Conservation (phyloP, 1,140 invertebrate species). For the Amphibalanus amphitrite region DNA sequence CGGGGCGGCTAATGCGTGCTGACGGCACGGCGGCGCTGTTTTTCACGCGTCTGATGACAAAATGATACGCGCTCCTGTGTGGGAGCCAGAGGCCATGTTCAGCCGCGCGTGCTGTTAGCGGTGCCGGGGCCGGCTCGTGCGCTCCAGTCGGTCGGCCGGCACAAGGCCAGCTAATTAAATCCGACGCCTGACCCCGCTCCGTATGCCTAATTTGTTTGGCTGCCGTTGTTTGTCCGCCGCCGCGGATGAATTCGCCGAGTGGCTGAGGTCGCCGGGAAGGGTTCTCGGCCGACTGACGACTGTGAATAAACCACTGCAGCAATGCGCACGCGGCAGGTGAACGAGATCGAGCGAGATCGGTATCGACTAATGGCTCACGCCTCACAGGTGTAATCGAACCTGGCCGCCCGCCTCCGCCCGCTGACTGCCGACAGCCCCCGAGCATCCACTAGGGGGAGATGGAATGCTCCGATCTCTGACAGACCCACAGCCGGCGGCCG, state of each 20-base stretch:
- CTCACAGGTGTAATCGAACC: no score
- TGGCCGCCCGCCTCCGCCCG: no score
- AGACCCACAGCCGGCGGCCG: not conserved
- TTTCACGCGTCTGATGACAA: not conserved
- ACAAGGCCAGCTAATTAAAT: not conserved
- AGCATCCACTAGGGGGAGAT: not conserved
- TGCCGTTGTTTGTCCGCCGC: not conserved
- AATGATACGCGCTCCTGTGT: not conserved
- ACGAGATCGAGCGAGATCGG: no score
- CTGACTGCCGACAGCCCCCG: no score
- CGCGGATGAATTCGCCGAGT: not conserved
- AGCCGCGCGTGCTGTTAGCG: not conserved
- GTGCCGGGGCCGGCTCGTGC: not conserved
- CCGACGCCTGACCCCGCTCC: not conserved
- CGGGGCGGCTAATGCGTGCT: not conserved
- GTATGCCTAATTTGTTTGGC: not conserved
- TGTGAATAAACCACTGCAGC: no score
- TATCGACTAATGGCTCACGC: no score
- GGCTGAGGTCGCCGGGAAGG: no score
- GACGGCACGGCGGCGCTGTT: not conserved
- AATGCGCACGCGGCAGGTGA: no score
- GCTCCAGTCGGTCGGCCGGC: no score
- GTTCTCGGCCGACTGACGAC: no score
- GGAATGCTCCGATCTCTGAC: not conserved
- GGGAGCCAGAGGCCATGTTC: not conserved